Percentiles rank a stretch among this genome's conserved stretches.
Evolutionary conservation across 2,888 invertebrate species (phyloP).

Genomic region (Pyrrhosoma nymphula): DNA sequence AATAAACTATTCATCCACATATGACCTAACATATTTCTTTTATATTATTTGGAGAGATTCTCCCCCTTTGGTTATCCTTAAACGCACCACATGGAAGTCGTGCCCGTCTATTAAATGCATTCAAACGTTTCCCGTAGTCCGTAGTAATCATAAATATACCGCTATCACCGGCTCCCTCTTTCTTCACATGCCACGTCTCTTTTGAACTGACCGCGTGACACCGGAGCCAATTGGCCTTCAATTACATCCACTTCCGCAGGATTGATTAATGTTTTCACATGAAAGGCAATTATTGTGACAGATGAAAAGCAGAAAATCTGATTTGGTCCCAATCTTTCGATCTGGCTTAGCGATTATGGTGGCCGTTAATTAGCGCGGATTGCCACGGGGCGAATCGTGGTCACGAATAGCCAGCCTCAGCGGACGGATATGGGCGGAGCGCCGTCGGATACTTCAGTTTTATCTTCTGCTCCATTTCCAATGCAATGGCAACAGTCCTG

Average conservation of each 20-base stretch:
- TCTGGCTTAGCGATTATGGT: not conserved
- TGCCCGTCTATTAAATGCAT: no score
- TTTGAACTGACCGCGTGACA: not conserved
- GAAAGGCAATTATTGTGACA: conserved; percentile 3
- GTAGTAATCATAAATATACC: not conserved
- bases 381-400: not conserved
- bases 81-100: no score
- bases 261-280: conserved; percentile 11
- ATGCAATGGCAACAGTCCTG: not conserved
- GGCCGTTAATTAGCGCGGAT: not conserved
- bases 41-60: no score
- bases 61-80: no score
- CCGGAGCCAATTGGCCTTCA: not conserved
- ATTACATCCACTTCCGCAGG: not conserved
- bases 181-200: not conserved
- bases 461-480: not conserved
- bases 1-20: no score
- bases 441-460: not conserved
- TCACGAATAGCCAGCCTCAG: not conserved
- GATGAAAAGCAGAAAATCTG: not conserved
- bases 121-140: no score
- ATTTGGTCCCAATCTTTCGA: not conserved
- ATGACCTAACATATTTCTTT: no score
- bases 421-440: not conserved
- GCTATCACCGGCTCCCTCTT: not conserved